A percentile compares a stretch with the other conserved stretches of the same genome.
Evolutionary conservation across 2,113 vertebrate species (phyloP).

Genomic region (Emydocephalus ijimae): DNA sequence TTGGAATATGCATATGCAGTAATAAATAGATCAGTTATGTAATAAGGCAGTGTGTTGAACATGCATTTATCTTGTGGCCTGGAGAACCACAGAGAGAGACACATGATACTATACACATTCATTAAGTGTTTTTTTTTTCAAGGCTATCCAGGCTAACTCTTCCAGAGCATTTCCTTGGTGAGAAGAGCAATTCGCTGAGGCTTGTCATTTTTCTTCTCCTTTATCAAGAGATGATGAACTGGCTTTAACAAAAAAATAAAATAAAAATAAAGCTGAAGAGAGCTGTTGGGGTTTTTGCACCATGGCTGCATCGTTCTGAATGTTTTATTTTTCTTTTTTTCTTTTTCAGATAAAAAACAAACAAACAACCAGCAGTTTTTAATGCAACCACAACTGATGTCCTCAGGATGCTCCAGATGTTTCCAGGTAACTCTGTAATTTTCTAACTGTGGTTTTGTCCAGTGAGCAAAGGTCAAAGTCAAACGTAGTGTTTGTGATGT

Average conservation of each 20-base stretch:
- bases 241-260: conserved; percentile 74
- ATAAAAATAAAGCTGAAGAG: conserved; percentile 71
- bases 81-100: conserved; percentile 76
- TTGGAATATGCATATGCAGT: conserved; percentile 71
- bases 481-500: conserved; percentile 98
- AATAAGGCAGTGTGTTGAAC: conserved; percentile 92
- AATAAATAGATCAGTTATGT: conserved; percentile 92
- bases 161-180: conserved; percentile 74
- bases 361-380: conserved; percentile 49
- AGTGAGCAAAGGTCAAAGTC: conserved; percentile 99
- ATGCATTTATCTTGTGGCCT: conserved; percentile 82
- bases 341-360: conserved; percentile 58
- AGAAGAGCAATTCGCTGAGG: conserved; percentile 75
- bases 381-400: conserved; percentile 71
- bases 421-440: conserved; percentile 97
- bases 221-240: conserved; percentile 72
- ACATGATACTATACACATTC: conserved; percentile 84
- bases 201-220: conserved; percentile 65
- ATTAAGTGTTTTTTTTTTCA: conserved; percentile 79
- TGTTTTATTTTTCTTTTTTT: conserved; percentile 52
- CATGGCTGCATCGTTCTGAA: conserved; percentile 68
- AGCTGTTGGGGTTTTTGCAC: conserved; percentile 47
- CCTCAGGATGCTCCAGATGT: conserved; percentile 88
- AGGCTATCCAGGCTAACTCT: conserved; percentile 87
- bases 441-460: conserved; percentile 95